A percentile compares a stretch with the other conserved stretches of the same genome.
phyloP scores from a whole-genome alignment of 2,888 invertebrate genomes.

The Apotomis betuletana region DNA sequence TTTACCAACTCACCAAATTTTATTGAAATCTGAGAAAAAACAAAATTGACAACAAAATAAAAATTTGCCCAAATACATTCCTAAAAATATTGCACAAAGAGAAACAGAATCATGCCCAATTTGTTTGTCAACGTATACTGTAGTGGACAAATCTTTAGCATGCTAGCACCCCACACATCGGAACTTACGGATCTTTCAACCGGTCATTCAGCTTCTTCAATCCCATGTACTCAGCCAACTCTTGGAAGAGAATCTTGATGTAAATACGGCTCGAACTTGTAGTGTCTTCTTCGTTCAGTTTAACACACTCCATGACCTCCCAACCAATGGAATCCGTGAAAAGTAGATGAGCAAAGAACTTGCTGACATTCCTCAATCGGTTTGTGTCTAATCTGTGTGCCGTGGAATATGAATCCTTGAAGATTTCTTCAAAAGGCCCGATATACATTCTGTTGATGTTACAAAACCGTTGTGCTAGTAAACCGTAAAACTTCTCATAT shows the following conservation, averaged over 20 bases:
- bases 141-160: not conserved
- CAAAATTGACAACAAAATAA: no score
- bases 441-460: constrained; percentile 96
- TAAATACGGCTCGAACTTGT: constrained; percentile 98
- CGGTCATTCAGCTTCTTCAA: constrained; percentile 94
- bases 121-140: no score
- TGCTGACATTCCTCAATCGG: constrained; percentile 97
- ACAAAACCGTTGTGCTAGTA: constrained; percentile 97
- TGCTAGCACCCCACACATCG: constrained; percentile 38
- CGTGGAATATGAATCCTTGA: constrained; percentile 96
- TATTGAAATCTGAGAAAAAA: no score
- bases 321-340: constrained; percentile 98
- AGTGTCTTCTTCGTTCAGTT: constrained; percentile 97
- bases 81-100: no score
- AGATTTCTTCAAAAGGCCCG: constrained; percentile 96
- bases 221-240: constrained; percentile 98
- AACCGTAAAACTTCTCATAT: constrained; percentile 98
- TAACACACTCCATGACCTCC: constrained; percentile 95
- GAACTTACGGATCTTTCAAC: constrained; percentile 93
- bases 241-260: constrained; percentile 98
- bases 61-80: no score
- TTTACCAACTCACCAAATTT: no score
- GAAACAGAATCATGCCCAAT: no score
- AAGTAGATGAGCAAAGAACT: constrained; percentile 97
- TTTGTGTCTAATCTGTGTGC: constrained; percentile 98